Evolutionary conservation across 2,797 vertebrate genomes (phyloP).

Genomic region (Etheostoma nigrum): DNA sequence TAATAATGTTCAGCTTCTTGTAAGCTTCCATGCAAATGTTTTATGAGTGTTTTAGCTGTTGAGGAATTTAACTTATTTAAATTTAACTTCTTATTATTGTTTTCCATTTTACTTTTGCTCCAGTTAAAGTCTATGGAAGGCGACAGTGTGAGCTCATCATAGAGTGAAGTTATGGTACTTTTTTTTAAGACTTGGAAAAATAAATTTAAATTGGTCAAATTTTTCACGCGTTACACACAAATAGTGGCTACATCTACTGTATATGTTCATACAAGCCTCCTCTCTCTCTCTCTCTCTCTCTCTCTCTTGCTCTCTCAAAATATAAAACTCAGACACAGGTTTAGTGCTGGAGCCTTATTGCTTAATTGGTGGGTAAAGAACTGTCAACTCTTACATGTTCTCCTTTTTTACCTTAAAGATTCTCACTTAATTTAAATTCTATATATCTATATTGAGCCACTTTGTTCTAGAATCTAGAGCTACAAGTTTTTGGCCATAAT

Average conservation of each 20-base stretch:
- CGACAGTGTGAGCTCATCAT: neutral
- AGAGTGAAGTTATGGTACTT: neutral
- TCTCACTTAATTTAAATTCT: constrained; percentile 13
- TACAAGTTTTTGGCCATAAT: neutral
- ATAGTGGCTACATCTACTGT: neutral
- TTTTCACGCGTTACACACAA: neutral
- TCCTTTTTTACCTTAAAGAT: constrained; percentile 1
- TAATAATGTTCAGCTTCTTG: neutral
- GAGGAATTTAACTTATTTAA: neutral
- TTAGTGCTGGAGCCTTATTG: constrained; percentile 5
- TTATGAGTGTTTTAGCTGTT: neutral
- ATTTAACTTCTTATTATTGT: neutral
- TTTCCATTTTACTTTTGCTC: neutral
- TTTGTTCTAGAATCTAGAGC: neutral
- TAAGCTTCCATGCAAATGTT: neutral
- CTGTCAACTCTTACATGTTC: constrained; percentile 5
- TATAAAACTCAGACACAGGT: neutral
- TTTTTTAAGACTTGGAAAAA: neutral
- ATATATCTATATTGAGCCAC: neutral
- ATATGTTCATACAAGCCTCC: neutral
- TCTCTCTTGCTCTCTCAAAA: neutral
- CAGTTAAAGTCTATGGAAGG: constrained; percentile 2
- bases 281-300: constrained; percentile 1
- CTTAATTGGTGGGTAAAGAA: constrained; percentile 9
- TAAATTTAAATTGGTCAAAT: neutral